Percentiles rank a stretch among this genome's conserved stretches.
Conservation (phyloP, 2,113 vertebrate genomes). For the Mormyrus iriodes region DNA sequence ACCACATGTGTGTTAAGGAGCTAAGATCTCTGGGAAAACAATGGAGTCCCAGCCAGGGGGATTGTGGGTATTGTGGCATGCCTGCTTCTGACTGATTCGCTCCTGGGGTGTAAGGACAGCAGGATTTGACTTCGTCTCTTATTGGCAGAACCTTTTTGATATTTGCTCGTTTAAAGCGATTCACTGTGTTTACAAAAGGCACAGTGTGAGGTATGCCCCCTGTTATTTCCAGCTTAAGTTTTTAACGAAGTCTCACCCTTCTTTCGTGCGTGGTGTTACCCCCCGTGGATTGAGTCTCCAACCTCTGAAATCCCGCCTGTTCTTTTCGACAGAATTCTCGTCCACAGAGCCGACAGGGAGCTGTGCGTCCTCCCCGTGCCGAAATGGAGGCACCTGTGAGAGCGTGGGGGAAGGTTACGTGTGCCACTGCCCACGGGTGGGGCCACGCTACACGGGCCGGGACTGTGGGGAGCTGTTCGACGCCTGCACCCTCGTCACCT, state of each 20-base stretch:
- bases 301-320: background rate
- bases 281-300: background rate
- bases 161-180: background rate
- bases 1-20: background rate
- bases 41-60: background rate
- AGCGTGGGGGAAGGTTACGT: slow-evolving; percentile 62
- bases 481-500: slow-evolving; percentile 54
- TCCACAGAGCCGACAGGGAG: slow-evolving; percentile 51
- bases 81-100: background rate
- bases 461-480: slow-evolving; percentile 68
- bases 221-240: background rate
- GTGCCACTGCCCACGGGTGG: slow-evolving; percentile 61
- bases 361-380: slow-evolving; percentile 71
- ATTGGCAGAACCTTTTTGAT: background rate
- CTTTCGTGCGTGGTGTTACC: background rate
- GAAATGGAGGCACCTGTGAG: slow-evolving; percentile 70
- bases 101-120: background rate
- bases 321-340: slow-evolving; percentile 48
- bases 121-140: background rate
- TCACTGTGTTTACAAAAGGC: background rate
- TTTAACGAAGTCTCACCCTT: background rate
- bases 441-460: slow-evolving; percentile 58
- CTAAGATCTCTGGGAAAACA: background rate
- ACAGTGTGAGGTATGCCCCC: background rate
- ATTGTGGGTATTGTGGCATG: background rate